Percentiles rank a stretch among this genome's conserved stretches.
These are phyloP conservation scores for Cotesia glomerata DNA, from an alignment of 1,140 invertebrate genomes.

Conservation along the genomic window DNA sequence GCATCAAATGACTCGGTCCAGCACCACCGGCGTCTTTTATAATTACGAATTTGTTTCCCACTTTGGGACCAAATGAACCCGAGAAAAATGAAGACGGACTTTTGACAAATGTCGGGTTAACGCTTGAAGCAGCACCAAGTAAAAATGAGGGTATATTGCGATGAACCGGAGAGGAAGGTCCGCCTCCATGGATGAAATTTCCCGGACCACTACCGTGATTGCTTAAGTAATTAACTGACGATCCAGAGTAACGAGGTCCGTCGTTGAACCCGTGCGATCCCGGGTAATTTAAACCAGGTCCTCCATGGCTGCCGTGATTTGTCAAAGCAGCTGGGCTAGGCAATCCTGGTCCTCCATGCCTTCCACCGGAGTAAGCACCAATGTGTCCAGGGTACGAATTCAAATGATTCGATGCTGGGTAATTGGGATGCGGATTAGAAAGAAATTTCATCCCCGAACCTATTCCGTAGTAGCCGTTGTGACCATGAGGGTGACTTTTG, in stretches of 20 bases:
- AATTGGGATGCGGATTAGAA: not conserved
- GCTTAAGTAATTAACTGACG: conserved; percentile 16
- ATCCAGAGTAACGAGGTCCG: not conserved
- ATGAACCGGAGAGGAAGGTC: not conserved
- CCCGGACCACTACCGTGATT: conserved; percentile 16
- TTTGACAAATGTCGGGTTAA: conserved; percentile 28
- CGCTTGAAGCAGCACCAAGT: conserved; percentile 30
- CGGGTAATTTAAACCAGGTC: too few relatives aligned
- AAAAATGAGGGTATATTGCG: conserved; percentile 16
- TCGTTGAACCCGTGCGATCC: not conserved
- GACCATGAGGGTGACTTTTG: not conserved
- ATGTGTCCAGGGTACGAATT: conserved; percentile 5
- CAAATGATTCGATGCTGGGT: not conserved
- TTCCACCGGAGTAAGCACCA: not conserved
- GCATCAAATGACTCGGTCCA: conserved; percentile 22
- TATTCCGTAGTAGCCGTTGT: not conserved
- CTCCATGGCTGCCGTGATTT: not conserved
- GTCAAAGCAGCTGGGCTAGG: too few relatives aligned
- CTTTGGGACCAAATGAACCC: conserved; percentile 32
- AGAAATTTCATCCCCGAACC: not conserved
- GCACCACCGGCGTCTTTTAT: conserved; percentile 36
- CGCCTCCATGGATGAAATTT: conserved; percentile 21
- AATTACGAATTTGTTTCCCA: conserved; percentile 32
- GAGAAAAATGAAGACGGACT: conserved; percentile 31
- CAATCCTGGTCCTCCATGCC: not conserved